These are phyloP conservation scores for Stegodyphus mimosarum DNA, from an alignment of 1,140 invertebrate genomes.

Conservation along the genomic window DNA sequence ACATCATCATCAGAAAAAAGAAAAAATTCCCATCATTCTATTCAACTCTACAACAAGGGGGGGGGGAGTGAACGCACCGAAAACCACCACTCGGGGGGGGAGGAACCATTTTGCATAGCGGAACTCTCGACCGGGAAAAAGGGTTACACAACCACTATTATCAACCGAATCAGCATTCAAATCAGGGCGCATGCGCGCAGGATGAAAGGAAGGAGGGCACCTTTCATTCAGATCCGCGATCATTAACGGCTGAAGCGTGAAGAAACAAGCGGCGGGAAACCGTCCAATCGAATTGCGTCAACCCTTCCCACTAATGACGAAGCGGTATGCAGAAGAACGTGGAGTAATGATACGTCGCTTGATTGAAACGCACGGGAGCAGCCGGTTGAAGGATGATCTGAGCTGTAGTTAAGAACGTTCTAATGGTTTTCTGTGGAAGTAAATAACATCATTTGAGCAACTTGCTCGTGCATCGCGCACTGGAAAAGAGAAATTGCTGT, in stretches of 20 bases:
- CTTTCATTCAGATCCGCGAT: slow-evolving; percentile 42
- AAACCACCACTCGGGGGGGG: too few relatives aligned
- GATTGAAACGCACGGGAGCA: slow-evolving; percentile 1
- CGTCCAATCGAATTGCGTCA: slow-evolving; percentile 41
- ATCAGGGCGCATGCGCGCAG: slow-evolving; percentile 27
- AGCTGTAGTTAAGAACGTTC: background rate
- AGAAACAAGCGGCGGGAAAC: slow-evolving; percentile 5
- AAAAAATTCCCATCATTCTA: too few relatives aligned
- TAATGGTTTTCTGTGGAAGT: too few relatives aligned
- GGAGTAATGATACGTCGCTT: slow-evolving; percentile 19
- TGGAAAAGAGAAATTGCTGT: too few relatives aligned
- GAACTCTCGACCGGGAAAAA: too few relatives aligned
- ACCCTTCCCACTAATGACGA: slow-evolving; percentile 38
- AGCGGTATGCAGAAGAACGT: slow-evolving; percentile 35
- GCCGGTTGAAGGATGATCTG: background rate
- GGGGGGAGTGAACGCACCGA: too few relatives aligned
- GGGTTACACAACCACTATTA: too few relatives aligned
- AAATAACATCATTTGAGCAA: too few relatives aligned
- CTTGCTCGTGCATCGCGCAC: too few relatives aligned
- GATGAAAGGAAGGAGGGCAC: background rate
- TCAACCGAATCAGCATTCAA: background rate
- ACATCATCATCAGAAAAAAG: too few relatives aligned
- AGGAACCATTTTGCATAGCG: too few relatives aligned
- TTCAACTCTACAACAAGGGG: too few relatives aligned
- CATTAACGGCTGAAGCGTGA: slow-evolving; percentile 50